Evolutionary conservation across 2,888 invertebrate genomes (phyloP).

Genomic region (Torymus auratus): DNA sequence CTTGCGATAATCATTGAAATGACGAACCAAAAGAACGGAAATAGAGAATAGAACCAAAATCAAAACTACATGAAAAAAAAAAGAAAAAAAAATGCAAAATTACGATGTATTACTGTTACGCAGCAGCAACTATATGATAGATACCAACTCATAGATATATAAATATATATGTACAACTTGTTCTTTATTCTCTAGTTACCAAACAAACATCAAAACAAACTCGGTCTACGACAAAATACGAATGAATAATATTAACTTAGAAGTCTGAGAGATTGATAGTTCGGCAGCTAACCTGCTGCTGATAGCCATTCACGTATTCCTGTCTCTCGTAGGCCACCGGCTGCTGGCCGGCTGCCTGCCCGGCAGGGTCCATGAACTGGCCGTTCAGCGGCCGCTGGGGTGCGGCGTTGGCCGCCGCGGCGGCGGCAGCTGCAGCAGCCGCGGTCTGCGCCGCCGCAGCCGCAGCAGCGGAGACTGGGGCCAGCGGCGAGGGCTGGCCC

Average conservation of each 20-base stretch:
- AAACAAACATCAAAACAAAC: constrained; percentile 56
- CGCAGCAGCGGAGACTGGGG: constrained; percentile 63
- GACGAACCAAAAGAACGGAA: background rate
- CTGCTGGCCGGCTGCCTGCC: constrained; percentile 71
- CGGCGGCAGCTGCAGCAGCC: constrained; percentile 16
- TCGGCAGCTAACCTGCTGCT: constrained; percentile 73
- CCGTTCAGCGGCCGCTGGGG: constrained; percentile 73
- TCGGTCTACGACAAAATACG: constrained; percentile 59
- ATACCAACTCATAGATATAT: background rate
- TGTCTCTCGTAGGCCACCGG: constrained; percentile 74
- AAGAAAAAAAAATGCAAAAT: constrained; percentile 13
- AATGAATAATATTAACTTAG: constrained; percentile 61
- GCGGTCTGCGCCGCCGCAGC: constrained; percentile 51
- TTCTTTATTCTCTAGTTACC: constrained; percentile 44
- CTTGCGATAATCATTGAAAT: background rate
- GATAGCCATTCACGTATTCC: constrained; percentile 77
- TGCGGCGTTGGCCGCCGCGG: constrained; percentile 36
- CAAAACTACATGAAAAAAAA: constrained; percentile 21
- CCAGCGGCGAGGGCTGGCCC: constrained; percentile 74
- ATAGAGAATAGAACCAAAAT: constrained; percentile 20
- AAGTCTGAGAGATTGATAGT: constrained; percentile 60
- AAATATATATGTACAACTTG: constrained; percentile 9
- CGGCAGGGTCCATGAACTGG: constrained; percentile 76
- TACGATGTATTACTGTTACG: constrained; percentile 14
- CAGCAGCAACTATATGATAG: background rate